These are phyloP conservation scores for Brachyopa scutellaris DNA, from an alignment of 2,888 invertebrate genomes.

Conservation along the genomic window DNA sequence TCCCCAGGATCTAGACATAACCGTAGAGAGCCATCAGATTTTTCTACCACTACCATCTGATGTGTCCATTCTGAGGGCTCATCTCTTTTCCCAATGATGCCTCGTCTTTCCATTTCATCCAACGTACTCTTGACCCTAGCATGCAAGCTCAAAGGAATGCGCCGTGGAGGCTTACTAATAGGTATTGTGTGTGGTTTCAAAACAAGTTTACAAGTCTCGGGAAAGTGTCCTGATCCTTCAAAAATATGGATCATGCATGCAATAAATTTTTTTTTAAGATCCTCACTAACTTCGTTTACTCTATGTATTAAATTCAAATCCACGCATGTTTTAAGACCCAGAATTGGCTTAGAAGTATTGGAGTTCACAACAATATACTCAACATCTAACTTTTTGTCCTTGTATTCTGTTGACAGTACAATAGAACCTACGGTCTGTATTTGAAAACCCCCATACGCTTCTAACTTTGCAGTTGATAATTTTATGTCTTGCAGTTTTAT, in stretches of 20 bases:
- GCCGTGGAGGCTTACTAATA: conserved; percentile 4
- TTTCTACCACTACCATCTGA: conserved; percentile 38
- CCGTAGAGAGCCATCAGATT: conserved; percentile 70
- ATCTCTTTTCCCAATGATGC: not conserved
- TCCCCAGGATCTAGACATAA: conserved; percentile 75
- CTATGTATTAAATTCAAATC: conserved; percentile 30
- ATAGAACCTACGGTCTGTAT: conserved; percentile 27
- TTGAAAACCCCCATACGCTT: conserved; percentile 21
- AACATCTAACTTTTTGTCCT: not conserved
- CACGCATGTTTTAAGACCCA: conserved; percentile 9
- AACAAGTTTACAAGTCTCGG: not conserved
- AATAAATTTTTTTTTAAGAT: conserved; percentile 5
- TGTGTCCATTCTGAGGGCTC: conserved; percentile 20
- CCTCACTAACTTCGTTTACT: not conserved
- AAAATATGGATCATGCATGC: not conserved
- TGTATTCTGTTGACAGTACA: conserved; percentile 5
- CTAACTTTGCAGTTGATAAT: conserved; percentile 9
- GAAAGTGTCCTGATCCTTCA: not conserved
- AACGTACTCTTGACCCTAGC: not conserved
- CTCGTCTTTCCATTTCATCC: not conserved
- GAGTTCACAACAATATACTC: not conserved
- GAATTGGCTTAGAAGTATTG: not conserved
- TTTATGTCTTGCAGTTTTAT: conserved; percentile 6
- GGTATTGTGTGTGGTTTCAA: conserved; percentile 11
- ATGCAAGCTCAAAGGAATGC: not conserved